phyloP scores from a whole-genome alignment of 2,888 invertebrate genomes.

The Dromius quadrimaculatus region DNA sequence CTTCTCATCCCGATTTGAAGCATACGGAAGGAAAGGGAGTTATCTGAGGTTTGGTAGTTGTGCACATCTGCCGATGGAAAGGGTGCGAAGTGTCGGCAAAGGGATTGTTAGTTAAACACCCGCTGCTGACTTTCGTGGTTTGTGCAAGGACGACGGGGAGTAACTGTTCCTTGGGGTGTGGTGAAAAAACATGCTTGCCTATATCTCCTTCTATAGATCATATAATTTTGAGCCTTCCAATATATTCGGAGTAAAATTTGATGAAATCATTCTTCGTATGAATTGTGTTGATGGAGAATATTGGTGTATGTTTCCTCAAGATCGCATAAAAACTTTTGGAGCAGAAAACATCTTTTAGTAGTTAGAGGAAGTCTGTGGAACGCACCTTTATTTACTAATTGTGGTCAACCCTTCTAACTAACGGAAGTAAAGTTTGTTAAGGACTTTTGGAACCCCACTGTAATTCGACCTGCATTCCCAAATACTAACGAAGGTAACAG shows the following conservation, averaged over 20 bases:
- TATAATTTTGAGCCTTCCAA: too few species aligned
- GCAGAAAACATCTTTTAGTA: too few species aligned
- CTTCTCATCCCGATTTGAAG: not conserved
- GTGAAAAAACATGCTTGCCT: too few species aligned
- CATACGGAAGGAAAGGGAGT: constrained; percentile 9
- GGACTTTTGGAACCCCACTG: constrained; percentile 23
- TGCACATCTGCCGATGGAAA: constrained; percentile 55
- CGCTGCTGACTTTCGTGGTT: constrained; percentile 35
- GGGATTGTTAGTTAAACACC: constrained; percentile 56
- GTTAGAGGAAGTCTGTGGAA: too few species aligned
- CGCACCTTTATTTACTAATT: constrained; percentile 28
- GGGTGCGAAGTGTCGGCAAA: constrained; percentile 53
- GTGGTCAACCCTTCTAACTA: constrained; percentile 22
- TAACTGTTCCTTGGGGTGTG: not conserved
- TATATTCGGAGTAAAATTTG: too few species aligned
- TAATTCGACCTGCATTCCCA: constrained; percentile 16
- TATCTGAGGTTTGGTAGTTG: constrained; percentile 48
- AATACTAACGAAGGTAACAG: not conserved
- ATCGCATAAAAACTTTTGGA: too few species aligned
- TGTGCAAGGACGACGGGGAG: not conserved
- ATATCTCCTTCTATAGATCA: too few species aligned
- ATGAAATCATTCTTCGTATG: too few species aligned
- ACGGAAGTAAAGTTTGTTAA: constrained; percentile 12
- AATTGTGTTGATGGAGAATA: too few species aligned
- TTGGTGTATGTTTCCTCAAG: too few species aligned